Conservation (phyloP, 2,888 invertebrate genomes). For the Helicoverpa assulta region DNA sequence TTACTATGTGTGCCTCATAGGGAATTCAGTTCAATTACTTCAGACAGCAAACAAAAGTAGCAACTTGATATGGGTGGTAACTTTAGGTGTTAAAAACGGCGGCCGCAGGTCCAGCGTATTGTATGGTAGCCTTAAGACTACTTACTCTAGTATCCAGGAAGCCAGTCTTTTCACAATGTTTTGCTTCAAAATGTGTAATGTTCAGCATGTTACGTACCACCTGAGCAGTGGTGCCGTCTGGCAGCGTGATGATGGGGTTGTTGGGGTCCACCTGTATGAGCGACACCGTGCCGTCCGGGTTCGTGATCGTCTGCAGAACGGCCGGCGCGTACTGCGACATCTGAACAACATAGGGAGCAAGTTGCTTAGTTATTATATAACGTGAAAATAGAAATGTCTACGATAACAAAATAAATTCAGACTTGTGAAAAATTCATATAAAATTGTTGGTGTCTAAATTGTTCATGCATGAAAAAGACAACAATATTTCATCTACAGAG, state of each 20-base stretch:
- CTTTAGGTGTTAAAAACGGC: too few species aligned
- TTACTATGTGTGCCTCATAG: too few species aligned
- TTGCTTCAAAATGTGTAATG: conserved; percentile 5
- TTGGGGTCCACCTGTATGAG: conserved; percentile 98
- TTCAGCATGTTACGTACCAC: conserved; percentile 86
- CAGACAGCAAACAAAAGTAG: too few species aligned
- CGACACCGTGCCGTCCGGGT: conserved; percentile 98
- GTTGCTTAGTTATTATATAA: not conserved
- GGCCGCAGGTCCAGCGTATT: too few species aligned
- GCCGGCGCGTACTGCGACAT: conserved; percentile 95
- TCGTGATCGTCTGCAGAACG: conserved; percentile 98
- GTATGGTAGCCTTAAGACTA: too few species aligned
- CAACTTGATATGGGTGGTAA: too few species aligned
- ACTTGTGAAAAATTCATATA: too few species aligned
- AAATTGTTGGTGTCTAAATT: too few species aligned
- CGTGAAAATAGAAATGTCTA: not conserved
- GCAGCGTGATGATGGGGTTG: conserved; percentile 98
- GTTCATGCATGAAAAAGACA: too few species aligned
- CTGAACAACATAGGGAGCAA: conserved; percentile 60
- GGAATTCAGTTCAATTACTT: too few species aligned
- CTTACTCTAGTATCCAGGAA: not conserved
- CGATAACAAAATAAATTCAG: too few species aligned
- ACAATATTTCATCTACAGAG: too few species aligned
- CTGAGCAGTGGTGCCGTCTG: conserved; percentile 98
- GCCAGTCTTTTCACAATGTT: not conserved